Evolutionary conservation across 2,888 invertebrate genomes (phyloP), one percentile per base, ranked within the genome.

Genomic region (Xylophagus ater): DNA sequence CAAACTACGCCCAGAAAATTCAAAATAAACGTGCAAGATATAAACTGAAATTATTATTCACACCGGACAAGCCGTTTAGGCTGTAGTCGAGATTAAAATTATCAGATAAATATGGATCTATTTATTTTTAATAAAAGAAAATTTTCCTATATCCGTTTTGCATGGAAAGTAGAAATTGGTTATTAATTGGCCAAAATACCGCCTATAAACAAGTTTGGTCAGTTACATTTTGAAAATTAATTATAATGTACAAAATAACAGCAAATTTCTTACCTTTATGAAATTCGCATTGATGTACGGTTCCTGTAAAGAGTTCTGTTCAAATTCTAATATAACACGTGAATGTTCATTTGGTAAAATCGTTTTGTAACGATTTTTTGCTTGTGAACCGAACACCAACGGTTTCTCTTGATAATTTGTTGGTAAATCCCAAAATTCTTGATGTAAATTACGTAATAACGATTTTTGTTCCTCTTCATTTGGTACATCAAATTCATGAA

Each of bases 361-460:
- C 0, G 86, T 81, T 57, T 83, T 80, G 56, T 93, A 93, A 46
- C 93, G 74, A 62, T 93, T 93, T 66, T 89, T 89, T 10, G 78
- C 72, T 49, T 88, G 87, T 18, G 88, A 86, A 1, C 92, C 92
- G 19, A 85, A 83, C 2, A 92, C 83, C 54, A 85, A 79, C 7
- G 88, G 81, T 55, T 87, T 87, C 56, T 90, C 89, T 49, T 90
- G 89, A 48, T 88, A 81, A 63, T 93, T 93, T 44, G 87, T 74
- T 0, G 92, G 92, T 54, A 93, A 79, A 61, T 90, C 89, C 90
- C 90, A 92, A 58, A 93, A 93, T 60, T 93, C 92, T 54, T 87
- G 82, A 56, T 86, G 81, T 37, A 93, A 58, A 46, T 74, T 77
- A 29, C 77, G 66, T 33, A 80, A 62, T 44, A 79, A 57, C 49